Base-by-base conservation (phyloP, 2,888 invertebrate genomes). In the Mesodorylaimus sp. region DNA sequence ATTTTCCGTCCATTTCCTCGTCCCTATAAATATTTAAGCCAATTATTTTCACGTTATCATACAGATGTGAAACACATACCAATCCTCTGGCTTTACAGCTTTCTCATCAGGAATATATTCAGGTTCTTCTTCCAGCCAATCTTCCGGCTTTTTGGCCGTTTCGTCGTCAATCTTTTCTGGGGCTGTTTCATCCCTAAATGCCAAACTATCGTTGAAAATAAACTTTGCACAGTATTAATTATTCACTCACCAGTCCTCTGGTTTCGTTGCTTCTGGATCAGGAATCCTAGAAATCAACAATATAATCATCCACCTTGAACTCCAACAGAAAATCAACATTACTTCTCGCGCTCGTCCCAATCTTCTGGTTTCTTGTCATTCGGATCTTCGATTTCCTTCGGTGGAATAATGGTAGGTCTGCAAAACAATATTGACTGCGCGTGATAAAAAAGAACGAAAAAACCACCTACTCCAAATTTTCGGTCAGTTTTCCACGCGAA, bases 1-100 rank as follows among this genome's bases (percentile, higher is more conserved):
- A 99, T 64, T 83, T 83, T 1, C 97, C 97, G 70, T 97, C 97
- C 81, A 95, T 95, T 57, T 93, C 91, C 21, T 81, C 78, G 68
- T 97, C 95, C 91, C 74, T 74, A 56, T 45, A 51, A 48, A 25
- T 51, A 46, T 27, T 23, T n/a, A 10, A 23, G n/a, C 2, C 21
- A 38, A 41, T 16, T 32, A 28, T 13, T 26, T 49, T 29, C 13
- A 3, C 25, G 16, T n/a, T n/a, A n/a, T n/a, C 13, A 50, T 27
- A 49, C 28, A 29, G 41, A 27, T 19, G 32, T 44, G 5, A 19
- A 46, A 27, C 53, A 59, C 61, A 58, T 54, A 74, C 76, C 95
- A 97, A 69, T 97, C 95, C 0, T 76, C 77, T 0, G 95, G 95
- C 69, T 85, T 87, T 49, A 73, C 71, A 0, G 91, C 85, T 44